phyloP scores from a whole-genome alignment of 1,140 invertebrate genomes.

The Conus ventricosus region DNA sequence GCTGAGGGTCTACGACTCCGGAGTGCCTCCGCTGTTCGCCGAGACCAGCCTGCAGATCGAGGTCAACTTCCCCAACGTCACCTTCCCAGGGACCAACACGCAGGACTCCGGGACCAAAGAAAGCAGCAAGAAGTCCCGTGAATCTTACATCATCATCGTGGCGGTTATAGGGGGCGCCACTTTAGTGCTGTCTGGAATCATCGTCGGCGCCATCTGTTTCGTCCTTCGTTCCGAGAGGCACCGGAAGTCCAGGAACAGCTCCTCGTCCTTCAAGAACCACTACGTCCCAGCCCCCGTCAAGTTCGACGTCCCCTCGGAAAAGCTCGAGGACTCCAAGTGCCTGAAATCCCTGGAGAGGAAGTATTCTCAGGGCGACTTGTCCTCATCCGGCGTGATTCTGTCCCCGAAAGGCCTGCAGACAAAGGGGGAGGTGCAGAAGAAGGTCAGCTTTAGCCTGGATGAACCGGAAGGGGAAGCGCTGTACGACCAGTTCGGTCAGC shows the following conservation, averaged over 20 bases:
- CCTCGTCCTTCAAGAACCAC: slow-evolving; percentile 34
- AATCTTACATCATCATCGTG: slow-evolving; percentile 51
- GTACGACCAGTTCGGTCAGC: slow-evolving; percentile 6
- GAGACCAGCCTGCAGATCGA: slow-evolving; percentile 46
- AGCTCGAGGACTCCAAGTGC: neutral
- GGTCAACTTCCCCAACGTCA: slow-evolving; percentile 47
- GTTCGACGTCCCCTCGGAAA: neutral
- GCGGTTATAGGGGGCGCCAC: slow-evolving; percentile 50
- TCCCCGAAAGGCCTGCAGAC: slow-evolving; percentile 16
- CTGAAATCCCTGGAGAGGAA: neutral
- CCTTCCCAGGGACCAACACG: neutral
- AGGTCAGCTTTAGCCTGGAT: slow-evolving; percentile 53
- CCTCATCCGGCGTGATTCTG: slow-evolving; percentile 20
- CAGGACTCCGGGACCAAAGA: neutral
- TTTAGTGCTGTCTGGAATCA: slow-evolving; percentile 46
- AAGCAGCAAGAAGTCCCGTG: slow-evolving; percentile 20
- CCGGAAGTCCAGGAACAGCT: neutral
- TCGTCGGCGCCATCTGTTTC: slow-evolving; percentile 49
- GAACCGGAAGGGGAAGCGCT: slow-evolving; percentile 17
- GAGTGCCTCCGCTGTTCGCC: slow-evolving; percentile 32
- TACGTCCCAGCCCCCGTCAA: slow-evolving; percentile 2
- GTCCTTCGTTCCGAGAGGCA: slow-evolving; percentile 45
- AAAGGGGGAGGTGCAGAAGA: slow-evolving; percentile 37
- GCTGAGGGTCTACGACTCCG: slow-evolving; percentile 41
- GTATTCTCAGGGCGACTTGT: neutral